These are phyloP conservation scores for Catocala sponsa DNA, from an alignment of 2,888 invertebrate genomes.

Conservation along the genomic window DNA sequence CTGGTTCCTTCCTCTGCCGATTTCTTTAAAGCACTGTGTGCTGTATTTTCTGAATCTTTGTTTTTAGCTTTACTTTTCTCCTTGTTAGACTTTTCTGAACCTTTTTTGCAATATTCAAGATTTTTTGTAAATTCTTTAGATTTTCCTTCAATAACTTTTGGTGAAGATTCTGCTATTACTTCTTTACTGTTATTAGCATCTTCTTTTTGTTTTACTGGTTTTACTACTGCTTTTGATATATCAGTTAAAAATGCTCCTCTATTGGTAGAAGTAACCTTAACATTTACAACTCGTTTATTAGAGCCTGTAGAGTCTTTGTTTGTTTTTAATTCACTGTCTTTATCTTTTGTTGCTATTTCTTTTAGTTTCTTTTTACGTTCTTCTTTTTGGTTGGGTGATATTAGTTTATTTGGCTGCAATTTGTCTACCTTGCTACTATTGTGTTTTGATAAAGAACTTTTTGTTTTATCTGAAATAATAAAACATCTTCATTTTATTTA, in stretches of 20 bases:
- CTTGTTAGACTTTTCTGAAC: conserved; percentile 29
- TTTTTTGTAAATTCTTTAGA: conserved; percentile 30
- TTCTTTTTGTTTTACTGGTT: conserved; percentile 64
- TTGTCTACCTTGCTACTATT: conserved; percentile 52
- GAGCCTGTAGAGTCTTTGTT: conserved; percentile 51
- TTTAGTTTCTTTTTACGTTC: conserved; percentile 84
- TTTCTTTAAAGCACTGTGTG: conserved; percentile 26
- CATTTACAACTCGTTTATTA: conserved; percentile 62
- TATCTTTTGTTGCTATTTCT: conserved; percentile 78
- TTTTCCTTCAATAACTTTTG: conserved; percentile 23
- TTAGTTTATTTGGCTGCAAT: conserved; percentile 58
- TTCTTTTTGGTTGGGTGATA: conserved; percentile 73
- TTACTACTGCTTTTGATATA: conserved; percentile 55
- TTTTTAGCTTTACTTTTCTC: conserved; percentile 42
- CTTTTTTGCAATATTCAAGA: conserved; percentile 43
- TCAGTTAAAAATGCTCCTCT: conserved; percentile 87
- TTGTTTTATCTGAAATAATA: conserved; percentile 59
- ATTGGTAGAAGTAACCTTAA: conserved; percentile 85
- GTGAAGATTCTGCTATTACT: conserved; percentile 33
- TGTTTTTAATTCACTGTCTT: conserved; percentile 50
- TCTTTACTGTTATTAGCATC: conserved; percentile 40
- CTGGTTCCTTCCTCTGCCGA: conserved; percentile 45
- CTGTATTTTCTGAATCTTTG: conserved; percentile 37
- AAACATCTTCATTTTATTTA: not conserved
- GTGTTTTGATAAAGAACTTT: conserved; percentile 51